These are phyloP conservation scores for Drosophila robusta DNA, from an alignment of 2,888 invertebrate species.

Conservation along the genomic window DNA sequence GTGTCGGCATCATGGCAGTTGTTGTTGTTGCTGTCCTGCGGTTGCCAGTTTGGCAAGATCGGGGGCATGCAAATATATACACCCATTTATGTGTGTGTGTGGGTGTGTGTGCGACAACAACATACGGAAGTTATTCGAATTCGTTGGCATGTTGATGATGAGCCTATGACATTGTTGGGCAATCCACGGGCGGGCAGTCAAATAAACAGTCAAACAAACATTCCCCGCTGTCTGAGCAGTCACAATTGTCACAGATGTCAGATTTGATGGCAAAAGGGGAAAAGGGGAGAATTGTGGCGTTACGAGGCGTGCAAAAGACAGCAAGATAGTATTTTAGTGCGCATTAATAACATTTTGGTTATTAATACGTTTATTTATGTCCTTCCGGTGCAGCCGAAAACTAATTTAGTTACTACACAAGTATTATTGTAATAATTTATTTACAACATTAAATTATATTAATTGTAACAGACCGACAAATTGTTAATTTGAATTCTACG, in stretches of 20 bases:
- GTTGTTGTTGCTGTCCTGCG: constrained; percentile 49
- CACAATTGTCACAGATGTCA: constrained; percentile 55
- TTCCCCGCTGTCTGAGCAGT: constrained; percentile 32
- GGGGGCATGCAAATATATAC: constrained; percentile 1
- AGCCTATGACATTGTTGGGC: constrained; percentile 64
- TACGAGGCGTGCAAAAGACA: constrained; percentile 9
- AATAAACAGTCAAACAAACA: constrained; percentile 47
- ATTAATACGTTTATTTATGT: constrained; percentile 26
- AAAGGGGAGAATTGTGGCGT: not conserved
- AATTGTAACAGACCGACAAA: constrained; percentile 44
- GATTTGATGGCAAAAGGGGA: not conserved
- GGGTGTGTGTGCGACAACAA: constrained; percentile 28
- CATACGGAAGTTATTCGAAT: constrained; percentile 79
- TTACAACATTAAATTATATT: constrained; percentile 59
- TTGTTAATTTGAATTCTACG: constrained; percentile 20
- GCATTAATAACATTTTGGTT: constrained; percentile 53
- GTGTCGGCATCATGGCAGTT: constrained; percentile 55
- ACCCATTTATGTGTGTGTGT: not conserved
- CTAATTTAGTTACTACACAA: constrained; percentile 32
- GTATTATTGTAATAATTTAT: constrained; percentile 58
- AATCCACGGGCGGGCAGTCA: constrained; percentile 42
- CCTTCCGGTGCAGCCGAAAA: constrained; percentile 47
- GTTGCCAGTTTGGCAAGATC: constrained; percentile 45
- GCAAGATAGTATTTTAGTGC: constrained; percentile 37
- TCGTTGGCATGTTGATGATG: constrained; percentile 63